Conservation (phyloP, 2,797 vertebrate genomes). For the Anolis apletophallus region DNA sequence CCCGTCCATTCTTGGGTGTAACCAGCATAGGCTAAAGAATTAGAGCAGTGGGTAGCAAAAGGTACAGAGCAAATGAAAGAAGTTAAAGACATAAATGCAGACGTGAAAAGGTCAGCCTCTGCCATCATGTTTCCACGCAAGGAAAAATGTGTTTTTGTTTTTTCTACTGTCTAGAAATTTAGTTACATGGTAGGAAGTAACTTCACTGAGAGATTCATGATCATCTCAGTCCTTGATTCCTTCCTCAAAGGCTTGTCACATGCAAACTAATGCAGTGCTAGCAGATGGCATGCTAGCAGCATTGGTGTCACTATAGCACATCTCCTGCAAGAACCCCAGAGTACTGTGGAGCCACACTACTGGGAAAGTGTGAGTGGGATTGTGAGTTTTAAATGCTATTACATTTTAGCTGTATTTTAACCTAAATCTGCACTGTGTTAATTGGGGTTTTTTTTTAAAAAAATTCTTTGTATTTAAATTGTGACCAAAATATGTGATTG, state of each 20-base stretch:
- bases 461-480: no score
- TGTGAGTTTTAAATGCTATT: no score
- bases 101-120: background rate
- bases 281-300: background rate
- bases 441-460: no score
- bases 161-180: conserved; percentile 17
- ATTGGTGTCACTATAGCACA: no score
- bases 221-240: background rate
- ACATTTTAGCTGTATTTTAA: no score
- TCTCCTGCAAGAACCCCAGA: no score
- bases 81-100: background rate
- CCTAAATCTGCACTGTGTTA: no score
- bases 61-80: background rate
- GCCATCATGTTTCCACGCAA: background rate
- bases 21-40: conserved; percentile 51
- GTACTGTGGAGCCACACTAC: background rate
- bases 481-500: no score
- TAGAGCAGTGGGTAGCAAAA: conserved; percentile 8
- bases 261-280: background rate
- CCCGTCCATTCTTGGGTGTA: conserved; percentile 44
- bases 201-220: background rate
- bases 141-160: background rate
- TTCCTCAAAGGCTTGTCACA: no score
- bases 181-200: background rate
- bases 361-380: no score